Conservation (phyloP, 1,140 invertebrate genomes). For the Pemphigus obesinymphae region DNA sequence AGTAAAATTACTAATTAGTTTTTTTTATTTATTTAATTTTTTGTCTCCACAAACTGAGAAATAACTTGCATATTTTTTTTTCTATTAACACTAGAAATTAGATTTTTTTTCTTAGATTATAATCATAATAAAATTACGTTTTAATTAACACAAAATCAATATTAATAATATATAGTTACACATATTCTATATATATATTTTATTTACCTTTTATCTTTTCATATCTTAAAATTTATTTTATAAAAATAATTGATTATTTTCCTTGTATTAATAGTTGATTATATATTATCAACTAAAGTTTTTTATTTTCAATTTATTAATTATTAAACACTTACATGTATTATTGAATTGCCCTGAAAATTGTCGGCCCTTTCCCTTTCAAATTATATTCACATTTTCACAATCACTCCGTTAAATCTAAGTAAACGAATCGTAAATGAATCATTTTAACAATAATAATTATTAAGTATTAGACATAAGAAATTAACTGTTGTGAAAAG, state of each 20-base stretch:
- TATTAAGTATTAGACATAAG: conserved; percentile 1
- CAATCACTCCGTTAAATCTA: neutral
- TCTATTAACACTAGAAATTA: conserved; percentile 20
- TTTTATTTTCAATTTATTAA: neutral
- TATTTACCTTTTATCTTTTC: neutral
- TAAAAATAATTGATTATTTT: neutral
- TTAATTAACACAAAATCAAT: conserved; percentile 8
- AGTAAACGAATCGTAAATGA: neutral
- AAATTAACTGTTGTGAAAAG: conserved; percentile 16
- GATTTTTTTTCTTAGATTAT: neutral
- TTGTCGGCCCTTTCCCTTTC: conserved; percentile 3
- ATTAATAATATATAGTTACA: neutral
- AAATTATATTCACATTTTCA: conserved; percentile 17
- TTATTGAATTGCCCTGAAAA: neutral
- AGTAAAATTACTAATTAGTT: neutral
- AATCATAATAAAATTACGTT: neutral
- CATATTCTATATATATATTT: neutral
- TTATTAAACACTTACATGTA: neutral
- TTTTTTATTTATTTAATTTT: neutral
- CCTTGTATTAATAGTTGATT: neutral
- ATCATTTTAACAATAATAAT: conserved; percentile 5
- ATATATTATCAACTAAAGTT: neutral
- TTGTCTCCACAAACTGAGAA: neutral
- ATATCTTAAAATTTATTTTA: neutral
- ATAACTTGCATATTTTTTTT: neutral